phyloP scores from a whole-genome alignment of 1,140 invertebrate genomes.

The Drosophila sp. region DNA sequence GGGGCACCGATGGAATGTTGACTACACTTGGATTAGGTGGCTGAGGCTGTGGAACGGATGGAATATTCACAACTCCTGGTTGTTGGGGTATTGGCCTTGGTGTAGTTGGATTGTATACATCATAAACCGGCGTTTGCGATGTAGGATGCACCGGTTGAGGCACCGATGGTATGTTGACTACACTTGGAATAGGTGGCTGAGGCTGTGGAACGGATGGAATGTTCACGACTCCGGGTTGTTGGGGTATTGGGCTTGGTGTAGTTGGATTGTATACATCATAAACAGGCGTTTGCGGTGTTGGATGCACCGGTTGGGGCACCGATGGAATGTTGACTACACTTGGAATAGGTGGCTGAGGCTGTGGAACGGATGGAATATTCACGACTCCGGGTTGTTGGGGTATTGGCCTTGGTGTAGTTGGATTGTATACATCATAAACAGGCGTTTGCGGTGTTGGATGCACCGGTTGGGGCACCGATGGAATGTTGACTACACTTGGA shows the following conservation, averaged over 20 bases:
- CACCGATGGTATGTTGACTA: conserved; percentile 30
- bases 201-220: conserved; percentile 54
- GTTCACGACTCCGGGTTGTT: conserved; percentile 86
- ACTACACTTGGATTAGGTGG: conserved; percentile 34
- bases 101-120: conserved; percentile 57
- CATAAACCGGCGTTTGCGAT: conserved; percentile 7
- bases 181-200: conserved; percentile 11
- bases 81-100: not conserved
- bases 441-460: conserved; percentile 87
- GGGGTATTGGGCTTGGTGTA: conserved; percentile 59
- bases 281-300: conserved; percentile 23
- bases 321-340: conserved; percentile 58
- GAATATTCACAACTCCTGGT: conserved; percentile 36
- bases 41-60: conserved; percentile 24
- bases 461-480: conserved; percentile 68
- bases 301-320: conserved; percentile 28
- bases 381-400: conserved; percentile 38
- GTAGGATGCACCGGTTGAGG: conserved; percentile 26
- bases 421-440: conserved; percentile 86
- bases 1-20: conserved; percentile 39
- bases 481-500: conserved; percentile 53
- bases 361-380: conserved; percentile 49
- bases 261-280: conserved; percentile 50
- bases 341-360: conserved; percentile 30
- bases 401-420: conserved; percentile 16